Base-by-base conservation (phyloP, 2,797 vertebrate species). In the Notolepis coatsorum region DNA sequence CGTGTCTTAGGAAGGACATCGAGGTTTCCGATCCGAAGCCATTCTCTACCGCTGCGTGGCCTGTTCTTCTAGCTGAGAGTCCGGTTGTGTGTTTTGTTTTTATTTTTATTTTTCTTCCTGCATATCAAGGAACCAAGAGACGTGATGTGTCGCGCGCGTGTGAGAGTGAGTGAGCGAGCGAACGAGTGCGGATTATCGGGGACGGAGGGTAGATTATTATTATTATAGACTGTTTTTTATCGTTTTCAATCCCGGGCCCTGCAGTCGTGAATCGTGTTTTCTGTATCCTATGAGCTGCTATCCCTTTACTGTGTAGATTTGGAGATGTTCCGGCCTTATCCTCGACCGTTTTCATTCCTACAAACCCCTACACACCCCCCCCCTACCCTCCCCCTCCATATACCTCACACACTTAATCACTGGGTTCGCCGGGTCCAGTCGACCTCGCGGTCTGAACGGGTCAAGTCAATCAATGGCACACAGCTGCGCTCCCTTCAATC, bases 41-140 rank as follows among this genome's bases (percentile, higher is more conserved):
- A 74, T 84, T 73, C 79, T 73, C 80, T 79, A 83, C 75, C 85
- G 87, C 79, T 56, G 84, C 83, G 84, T 89, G 83, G 84, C 85
- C 87, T 88, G 82, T 84, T 88, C 71, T 84, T 82, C 66, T 82
- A 70, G 73, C 72, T 68, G 70, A 41, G 59, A 25, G 21, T 56
- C 41, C 38, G 35, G 18, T 84, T 79, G 61, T n/a, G n/a, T n/a
- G n/a, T 79, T 85, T 84, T 81, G 42, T 84, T 80, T 54, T 72
- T 53, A n/a, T n/a, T 12, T 20, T 20, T 56, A 18, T 42, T 42
- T 27, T 3, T 82, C 61, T 67, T 89, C 81, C 80, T 84, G 83
- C 80, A 87, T 89, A 88, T 90, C 85, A 80, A 67, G 43, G 25
- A 55, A 69, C 60, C 60, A 70, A 56, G 68, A 74, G 67, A 67